A percentile compares a stretch with the other conserved stretches of the same genome.
phyloP scores from a whole-genome alignment of 2,113 vertebrate genomes.

The Elephantulus edwardii region DNA sequence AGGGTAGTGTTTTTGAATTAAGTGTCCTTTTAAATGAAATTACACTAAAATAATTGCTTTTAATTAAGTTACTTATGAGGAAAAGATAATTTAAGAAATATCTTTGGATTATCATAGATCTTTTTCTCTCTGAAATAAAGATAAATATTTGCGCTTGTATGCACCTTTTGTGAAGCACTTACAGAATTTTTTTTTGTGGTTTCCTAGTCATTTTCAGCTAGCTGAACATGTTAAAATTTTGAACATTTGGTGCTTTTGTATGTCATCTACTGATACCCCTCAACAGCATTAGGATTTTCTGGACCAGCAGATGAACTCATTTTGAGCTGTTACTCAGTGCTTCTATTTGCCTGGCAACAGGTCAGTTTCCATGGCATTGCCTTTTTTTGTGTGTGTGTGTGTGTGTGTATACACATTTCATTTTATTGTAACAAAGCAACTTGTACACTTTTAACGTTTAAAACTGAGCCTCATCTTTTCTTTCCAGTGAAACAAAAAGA shows the following conservation, averaged over 20 bases:
- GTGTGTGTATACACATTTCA: no score
- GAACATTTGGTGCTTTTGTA: not conserved
- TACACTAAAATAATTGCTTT: no score
- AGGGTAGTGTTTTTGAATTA: not conserved
- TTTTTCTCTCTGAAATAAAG: not conserved
- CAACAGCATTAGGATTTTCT: not conserved
- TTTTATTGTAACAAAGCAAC: no score
- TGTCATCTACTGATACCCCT: not conserved
- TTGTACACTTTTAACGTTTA: no score
- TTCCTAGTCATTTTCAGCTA: constrained; percentile 8
- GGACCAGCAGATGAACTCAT: not conserved
- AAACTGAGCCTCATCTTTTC: no score
- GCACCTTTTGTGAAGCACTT: not conserved
- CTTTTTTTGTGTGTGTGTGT: no score
- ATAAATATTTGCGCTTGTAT: not conserved
- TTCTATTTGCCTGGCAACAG: not conserved
- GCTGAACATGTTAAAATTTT: not conserved
- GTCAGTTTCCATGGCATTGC: constrained; percentile 32
- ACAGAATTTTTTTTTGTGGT: not conserved
- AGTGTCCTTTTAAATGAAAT: not conserved
- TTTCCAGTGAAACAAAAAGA: no score
- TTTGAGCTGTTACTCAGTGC: not conserved
- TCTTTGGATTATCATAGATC: not conserved
- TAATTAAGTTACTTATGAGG: not conserved
- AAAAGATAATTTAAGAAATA: not conserved